Percentiles rank a stretch among this genome's conserved stretches.
Conservation (phyloP, 1,140 invertebrate genomes). For the Tribolium castaneum region DNA sequence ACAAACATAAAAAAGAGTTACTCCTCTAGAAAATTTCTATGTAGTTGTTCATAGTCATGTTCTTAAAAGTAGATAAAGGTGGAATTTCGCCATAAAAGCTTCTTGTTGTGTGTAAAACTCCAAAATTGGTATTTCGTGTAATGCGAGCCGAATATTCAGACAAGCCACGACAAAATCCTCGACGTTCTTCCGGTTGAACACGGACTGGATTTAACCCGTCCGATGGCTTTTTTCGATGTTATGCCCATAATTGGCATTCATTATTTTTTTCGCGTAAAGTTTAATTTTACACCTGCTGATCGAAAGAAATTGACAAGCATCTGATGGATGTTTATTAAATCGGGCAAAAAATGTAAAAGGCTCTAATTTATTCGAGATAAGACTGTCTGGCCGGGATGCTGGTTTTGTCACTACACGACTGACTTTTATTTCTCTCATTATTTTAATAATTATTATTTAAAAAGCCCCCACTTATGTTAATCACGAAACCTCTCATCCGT, state of each 20-base stretch:
- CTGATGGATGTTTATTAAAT: not conserved
- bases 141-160: not conserved
- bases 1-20: too few species aligned
- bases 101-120: too few species aligned
- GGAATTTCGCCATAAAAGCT: too few species aligned
- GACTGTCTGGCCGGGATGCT: not conserved
- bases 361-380: not conserved
- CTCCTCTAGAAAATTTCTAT: too few species aligned
- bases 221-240: too few species aligned
- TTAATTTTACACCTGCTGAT: not conserved
- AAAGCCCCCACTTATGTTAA: conserved; percentile 11
- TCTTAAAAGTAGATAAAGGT: too few species aligned
- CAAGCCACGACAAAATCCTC: not conserved
- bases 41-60: too few species aligned
- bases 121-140: too few species aligned
- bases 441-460: conserved; percentile 16
- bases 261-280: not conserved
- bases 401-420: not conserved
- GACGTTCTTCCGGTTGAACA: not conserved
- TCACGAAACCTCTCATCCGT: not conserved
- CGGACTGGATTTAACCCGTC: not conserved
- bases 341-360: not conserved
- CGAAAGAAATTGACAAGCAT: not conserved
- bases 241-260: not conserved
- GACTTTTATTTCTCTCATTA: conserved; percentile 3